These are phyloP conservation scores for Mesodorylaimus sp. DNA, from an alignment of 2,888 invertebrate genomes.

Conservation along the genomic window DNA sequence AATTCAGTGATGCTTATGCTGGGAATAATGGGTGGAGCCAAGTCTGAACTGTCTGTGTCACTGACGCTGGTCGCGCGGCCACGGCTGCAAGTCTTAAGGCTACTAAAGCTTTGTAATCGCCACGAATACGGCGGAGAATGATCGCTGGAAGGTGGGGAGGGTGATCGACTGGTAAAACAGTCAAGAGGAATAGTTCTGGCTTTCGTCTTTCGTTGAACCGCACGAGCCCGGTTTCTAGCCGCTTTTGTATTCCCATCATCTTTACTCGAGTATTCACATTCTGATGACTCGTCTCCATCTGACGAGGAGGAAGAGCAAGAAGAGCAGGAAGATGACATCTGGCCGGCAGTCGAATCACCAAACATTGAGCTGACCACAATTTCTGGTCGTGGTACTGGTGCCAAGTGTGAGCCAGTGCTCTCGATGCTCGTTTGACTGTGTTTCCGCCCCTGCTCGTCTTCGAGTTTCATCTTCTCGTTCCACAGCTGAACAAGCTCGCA, in stretches of 20 bases:
- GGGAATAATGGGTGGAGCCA: not conserved
- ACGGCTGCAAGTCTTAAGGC: not conserved
- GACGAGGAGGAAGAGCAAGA: not conserved
- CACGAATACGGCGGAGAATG: too few species aligned
- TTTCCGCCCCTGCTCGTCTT: not conserved
- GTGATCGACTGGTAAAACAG: not conserved
- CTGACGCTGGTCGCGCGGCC: not conserved
- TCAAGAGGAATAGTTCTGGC: not conserved
- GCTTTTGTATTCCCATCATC: not conserved
- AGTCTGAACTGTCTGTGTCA: not conserved
- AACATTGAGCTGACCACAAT: not conserved
- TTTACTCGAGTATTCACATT: too few species aligned
- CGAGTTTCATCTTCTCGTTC: too few species aligned
- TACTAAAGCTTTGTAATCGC: too few species aligned
- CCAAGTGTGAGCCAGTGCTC: not conserved
- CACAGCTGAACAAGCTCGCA: too few species aligned
- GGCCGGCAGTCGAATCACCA: too few species aligned
- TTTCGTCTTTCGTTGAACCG: not conserved
- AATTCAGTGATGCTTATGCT: slow-evolving; percentile 1
- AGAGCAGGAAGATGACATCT: too few species aligned
- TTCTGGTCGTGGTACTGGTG: too few species aligned
- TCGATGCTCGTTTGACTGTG: not conserved
- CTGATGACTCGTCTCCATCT: not conserved
- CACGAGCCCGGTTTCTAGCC: not conserved
- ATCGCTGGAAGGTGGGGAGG: too few species aligned